Conservation (phyloP, 2,888 invertebrate species). For the Torymus aiolomorphi region DNA sequence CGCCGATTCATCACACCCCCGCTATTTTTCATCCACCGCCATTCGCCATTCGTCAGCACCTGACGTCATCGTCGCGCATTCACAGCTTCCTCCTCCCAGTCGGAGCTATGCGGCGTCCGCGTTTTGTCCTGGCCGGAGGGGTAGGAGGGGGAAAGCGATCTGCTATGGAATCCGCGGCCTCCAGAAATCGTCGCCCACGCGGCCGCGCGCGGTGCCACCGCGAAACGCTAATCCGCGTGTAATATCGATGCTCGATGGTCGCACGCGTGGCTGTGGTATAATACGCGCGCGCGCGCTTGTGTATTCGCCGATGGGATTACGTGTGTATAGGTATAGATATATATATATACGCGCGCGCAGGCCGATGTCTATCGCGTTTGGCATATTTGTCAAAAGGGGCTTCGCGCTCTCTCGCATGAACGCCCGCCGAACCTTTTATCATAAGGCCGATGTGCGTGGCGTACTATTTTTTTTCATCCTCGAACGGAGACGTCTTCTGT, state of each 20-base stretch:
- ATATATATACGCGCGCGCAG: no score
- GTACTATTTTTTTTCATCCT: not conserved
- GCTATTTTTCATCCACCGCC: no score
- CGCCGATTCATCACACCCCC: no score
- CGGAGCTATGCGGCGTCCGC: slow-evolving; percentile 20
- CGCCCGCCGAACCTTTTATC: slow-evolving; percentile 28
- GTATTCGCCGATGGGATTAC: not conserved
- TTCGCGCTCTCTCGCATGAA: slow-evolving; percentile 5
- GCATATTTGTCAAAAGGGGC: slow-evolving; percentile 46
- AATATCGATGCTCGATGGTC: slow-evolving; percentile 17
- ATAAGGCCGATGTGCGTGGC: not conserved
- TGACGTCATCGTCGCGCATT: no score
- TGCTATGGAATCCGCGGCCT: slow-evolving; percentile 42
- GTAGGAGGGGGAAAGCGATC: not conserved
- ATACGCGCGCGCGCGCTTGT: not conserved
- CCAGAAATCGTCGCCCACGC: slow-evolving; percentile 3
- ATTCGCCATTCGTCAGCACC: no score
- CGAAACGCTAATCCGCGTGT: slow-evolving; percentile 21
- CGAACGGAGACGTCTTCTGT: not conserved
- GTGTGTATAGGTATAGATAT: no score
- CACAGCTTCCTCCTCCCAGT: not conserved
- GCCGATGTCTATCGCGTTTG: slow-evolving; percentile 34
- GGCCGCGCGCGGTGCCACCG: not conserved
- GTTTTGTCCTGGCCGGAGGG: no score
- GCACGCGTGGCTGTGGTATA: not conserved